These are phyloP conservation scores for Charanyca ferruginea DNA, from an alignment of 2,888 invertebrate species.

Conservation along the genomic window DNA sequence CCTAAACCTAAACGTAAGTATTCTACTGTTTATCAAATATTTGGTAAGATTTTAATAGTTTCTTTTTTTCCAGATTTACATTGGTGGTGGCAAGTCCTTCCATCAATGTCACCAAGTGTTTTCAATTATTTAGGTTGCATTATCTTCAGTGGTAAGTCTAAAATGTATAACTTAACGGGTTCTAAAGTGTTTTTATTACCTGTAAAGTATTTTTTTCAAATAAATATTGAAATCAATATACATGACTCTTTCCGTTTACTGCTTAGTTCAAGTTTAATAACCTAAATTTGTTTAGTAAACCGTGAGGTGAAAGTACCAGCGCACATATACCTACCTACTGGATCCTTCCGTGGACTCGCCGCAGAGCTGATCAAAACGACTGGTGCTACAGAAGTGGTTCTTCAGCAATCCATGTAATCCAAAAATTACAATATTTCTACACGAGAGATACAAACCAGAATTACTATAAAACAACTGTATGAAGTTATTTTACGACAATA, in stretches of 20 bases:
- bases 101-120: slow-evolving; percentile 70
- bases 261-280: slow-evolving; percentile 66
- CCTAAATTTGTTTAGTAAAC: slow-evolving; percentile 81
- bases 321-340: slow-evolving; percentile 72
- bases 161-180: slow-evolving; percentile 88
- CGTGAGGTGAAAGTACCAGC: slow-evolving; percentile 74
- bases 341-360: slow-evolving; percentile 77
- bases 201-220: slow-evolving; percentile 87
- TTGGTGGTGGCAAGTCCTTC: slow-evolving; percentile 65
- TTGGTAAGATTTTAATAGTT: slow-evolving; percentile 76
- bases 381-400: slow-evolving; percentile 75
- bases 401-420: slow-evolving; percentile 68
- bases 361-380: slow-evolving; percentile 74
- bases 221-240: slow-evolving; percentile 85
- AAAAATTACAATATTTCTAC: slow-evolving; percentile 65
- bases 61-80: slow-evolving; percentile 86
- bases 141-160: slow-evolving; percentile 87
- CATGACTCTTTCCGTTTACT: slow-evolving; percentile 80
- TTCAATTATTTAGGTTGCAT: slow-evolving; percentile 78
- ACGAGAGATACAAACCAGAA: slow-evolving; percentile 48
- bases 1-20: slow-evolving; percentile 98
- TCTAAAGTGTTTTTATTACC: slow-evolving; percentile 78
- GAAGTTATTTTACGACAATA: slow-evolving; percentile 37
- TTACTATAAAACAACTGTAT: slow-evolving; percentile 32
- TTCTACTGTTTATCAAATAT: slow-evolving; percentile 67